Percentiles rank a stretch among this genome's conserved stretches.
Evolutionary conservation across 2,113 vertebrate genomes (phyloP).

Genomic region (Synodontis membranacea): DNA sequence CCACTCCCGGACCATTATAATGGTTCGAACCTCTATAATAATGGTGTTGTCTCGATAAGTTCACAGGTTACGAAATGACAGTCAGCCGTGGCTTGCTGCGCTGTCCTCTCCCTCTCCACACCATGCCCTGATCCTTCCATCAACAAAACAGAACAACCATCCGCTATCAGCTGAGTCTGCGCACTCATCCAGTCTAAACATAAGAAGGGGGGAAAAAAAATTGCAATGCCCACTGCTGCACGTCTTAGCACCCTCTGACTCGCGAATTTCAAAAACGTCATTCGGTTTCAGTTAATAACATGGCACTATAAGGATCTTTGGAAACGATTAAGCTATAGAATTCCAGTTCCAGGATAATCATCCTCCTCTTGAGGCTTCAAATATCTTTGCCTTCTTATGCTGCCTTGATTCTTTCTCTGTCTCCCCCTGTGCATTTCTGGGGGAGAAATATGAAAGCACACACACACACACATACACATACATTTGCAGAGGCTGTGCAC

Average conservation of each 20-base stretch:
- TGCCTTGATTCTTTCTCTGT: slow-evolving; percentile 34
- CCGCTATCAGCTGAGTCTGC: not conserved
- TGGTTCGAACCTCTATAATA: not conserved
- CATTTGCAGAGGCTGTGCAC: slow-evolving; percentile 58
- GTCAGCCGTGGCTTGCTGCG: not conserved
- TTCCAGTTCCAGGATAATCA: slow-evolving; percentile 3
- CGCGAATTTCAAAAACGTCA: not conserved
- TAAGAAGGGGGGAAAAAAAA: not conserved
- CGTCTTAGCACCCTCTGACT: not conserved
- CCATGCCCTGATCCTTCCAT: slow-evolving; percentile 22
- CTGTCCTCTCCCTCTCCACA: not conserved
- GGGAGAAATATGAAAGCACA: slow-evolving; percentile 55
- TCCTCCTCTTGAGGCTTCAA: slow-evolving; percentile 32
- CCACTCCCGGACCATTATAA: not conserved
- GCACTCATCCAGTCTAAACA: slow-evolving; percentile 23
- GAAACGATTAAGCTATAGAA: not conserved
- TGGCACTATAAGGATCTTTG: not conserved
- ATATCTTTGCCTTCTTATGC: slow-evolving; percentile 37
- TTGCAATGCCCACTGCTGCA: slow-evolving; percentile 2
- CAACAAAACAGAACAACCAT: slow-evolving; percentile 32
- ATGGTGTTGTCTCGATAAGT: not conserved
- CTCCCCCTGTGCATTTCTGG: slow-evolving; percentile 44
- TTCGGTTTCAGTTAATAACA: slow-evolving; percentile 9
- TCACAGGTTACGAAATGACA: slow-evolving; percentile 23
- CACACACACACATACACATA: slow-evolving; percentile 46